Percentiles rank a stretch among this genome's conserved stretches.
Conservation (phyloP, 2,113 vertebrate genomes). For the Bubalus kerabau region DNA sequence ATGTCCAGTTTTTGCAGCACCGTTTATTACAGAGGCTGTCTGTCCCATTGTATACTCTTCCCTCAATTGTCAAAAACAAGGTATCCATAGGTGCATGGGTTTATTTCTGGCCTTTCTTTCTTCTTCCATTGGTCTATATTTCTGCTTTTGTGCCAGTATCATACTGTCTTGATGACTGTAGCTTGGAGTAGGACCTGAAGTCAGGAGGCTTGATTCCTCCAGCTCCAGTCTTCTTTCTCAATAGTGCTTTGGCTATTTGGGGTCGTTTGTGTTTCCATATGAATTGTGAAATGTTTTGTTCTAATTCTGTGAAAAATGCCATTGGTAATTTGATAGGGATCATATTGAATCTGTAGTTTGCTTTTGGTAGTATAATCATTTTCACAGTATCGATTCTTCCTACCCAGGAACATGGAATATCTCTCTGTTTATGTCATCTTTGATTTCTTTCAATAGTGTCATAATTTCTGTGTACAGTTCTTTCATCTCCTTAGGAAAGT, state of each 20-base stretch:
- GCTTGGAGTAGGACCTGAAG: not conserved
- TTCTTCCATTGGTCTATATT: not conserved
- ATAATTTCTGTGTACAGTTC: not conserved
- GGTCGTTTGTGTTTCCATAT: not conserved
- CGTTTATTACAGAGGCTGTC: too few relatives aligned
- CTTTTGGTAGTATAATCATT: not conserved
- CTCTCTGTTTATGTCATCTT: not conserved
- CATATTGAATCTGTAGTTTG: not conserved
- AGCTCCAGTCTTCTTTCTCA: not conserved
- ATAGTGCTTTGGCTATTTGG: not conserved
- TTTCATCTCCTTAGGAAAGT: not conserved
- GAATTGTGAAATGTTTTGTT: not conserved
- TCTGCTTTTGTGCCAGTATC: not conserved
- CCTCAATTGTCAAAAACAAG: not conserved
- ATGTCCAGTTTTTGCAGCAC: too few relatives aligned
- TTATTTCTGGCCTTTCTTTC: not conserved
- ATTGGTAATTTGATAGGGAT: too few relatives aligned
- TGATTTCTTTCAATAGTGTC: not conserved
- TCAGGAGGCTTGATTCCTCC: not conserved
- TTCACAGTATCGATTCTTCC: not conserved
- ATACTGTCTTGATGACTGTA: not conserved
- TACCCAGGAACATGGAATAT: not conserved
- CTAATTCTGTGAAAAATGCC: not conserved
- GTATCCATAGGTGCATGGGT: not conserved
- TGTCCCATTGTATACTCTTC: not conserved